These are phyloP conservation scores for Patella caerulea DNA, from an alignment of 2,888 invertebrate species.

Conservation along the genomic window DNA sequence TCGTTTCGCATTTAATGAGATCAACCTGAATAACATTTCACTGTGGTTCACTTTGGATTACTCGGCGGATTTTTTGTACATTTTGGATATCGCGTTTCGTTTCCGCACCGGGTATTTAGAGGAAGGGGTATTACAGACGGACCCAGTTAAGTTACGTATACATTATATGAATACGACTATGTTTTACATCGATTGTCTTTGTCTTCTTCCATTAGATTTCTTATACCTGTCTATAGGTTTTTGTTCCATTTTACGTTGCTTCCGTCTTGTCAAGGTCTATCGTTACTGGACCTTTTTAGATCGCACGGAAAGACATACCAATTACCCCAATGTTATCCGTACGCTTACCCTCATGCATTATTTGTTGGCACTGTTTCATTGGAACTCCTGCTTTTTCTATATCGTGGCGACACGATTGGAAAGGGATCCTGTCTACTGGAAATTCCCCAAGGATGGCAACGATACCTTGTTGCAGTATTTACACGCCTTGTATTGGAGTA, in stretches of 20 bases:
- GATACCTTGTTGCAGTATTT: constrained; percentile 83
- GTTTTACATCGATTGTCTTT: constrained; percentile 98
- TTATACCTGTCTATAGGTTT: constrained; percentile 95
- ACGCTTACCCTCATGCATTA: constrained; percentile 79
- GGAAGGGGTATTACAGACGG: constrained; percentile 97
- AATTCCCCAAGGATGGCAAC: constrained; percentile 57
- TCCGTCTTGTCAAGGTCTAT: constrained; percentile 97
- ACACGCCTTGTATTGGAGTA: constrained; percentile 99
- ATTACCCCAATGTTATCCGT: constrained; percentile 94
- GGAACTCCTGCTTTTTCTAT: constrained; percentile 99
- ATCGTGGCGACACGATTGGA: constrained; percentile 77
- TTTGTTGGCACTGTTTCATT: constrained; percentile 97
- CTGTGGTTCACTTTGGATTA: constrained; percentile 98
- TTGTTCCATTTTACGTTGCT: constrained; percentile 94
- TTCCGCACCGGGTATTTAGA: constrained; percentile 97
- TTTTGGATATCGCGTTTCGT: constrained; percentile 96
- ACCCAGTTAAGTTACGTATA: constrained; percentile 90
- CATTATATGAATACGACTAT: constrained; percentile 98
- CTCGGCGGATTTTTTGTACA: constrained; percentile 94
- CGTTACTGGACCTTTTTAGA: constrained; percentile 99
- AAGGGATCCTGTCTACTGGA: constrained; percentile 70
- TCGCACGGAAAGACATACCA: constrained; percentile 97
- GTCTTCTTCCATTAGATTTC: constrained; percentile 96
- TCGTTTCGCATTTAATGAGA: constrained; percentile 98
- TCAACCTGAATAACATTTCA: constrained; percentile 85